These are phyloP conservation scores for Lytechinus variegatus DNA, from an alignment of 35 echinoderm and acorn worm species.

Conservation along the genomic window DNA sequence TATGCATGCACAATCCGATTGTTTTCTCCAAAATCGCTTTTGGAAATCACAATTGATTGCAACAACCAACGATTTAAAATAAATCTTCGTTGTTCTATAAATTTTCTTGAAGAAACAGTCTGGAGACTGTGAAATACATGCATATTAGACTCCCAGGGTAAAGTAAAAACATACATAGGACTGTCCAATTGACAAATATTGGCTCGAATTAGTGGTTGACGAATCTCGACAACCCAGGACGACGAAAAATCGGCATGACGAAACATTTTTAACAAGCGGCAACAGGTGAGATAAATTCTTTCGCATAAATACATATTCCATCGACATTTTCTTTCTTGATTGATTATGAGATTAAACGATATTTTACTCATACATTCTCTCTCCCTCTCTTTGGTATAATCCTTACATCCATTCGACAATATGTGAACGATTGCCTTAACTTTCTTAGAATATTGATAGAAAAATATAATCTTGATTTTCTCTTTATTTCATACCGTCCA, in stretches of 20 bases:
- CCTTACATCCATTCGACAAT: background rate
- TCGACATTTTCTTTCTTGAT: background rate
- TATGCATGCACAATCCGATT: background rate
- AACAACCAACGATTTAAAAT: background rate
- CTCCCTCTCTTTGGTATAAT: background rate
- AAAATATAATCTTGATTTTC: background rate
- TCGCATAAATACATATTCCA: background rate
- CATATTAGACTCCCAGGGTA: background rate
- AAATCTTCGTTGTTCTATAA: background rate
- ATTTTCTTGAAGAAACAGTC: background rate
- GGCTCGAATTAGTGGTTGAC: background rate
- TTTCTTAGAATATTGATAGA: background rate
- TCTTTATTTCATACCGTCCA: background rate
- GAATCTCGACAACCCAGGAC: constrained; percentile 26
- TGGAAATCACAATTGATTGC: background rate
- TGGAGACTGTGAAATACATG: background rate
- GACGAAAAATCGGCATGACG: constrained; percentile 19
- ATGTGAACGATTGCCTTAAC: background rate
- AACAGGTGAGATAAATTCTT: constrained; percentile 24
- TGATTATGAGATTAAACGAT: background rate
- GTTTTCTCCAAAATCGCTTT: background rate
- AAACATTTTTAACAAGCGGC: background rate
- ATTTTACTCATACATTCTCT: background rate
- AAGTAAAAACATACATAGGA: background rate
- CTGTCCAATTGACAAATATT: background rate